Conservation (phyloP, 92 coral and sea anemone species). For the Epizoanthus illoricatus region DNA sequence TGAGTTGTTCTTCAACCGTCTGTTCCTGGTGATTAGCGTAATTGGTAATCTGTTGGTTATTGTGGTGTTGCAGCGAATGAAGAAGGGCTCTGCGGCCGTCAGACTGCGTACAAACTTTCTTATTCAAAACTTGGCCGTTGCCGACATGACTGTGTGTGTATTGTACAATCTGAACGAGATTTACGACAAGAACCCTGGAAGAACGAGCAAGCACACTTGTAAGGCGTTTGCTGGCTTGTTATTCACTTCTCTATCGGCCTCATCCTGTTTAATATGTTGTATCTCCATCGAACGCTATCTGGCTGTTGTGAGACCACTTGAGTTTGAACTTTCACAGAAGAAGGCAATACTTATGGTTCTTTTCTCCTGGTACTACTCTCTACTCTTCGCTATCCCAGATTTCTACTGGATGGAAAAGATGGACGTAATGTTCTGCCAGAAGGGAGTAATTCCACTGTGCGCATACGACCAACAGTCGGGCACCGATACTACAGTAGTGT, state of each 20-base stretch:
- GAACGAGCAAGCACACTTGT: conserved; percentile 58
- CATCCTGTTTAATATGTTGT: conserved; percentile 74
- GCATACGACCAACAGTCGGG: conserved; percentile 59
- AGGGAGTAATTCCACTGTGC: conserved; percentile 59
- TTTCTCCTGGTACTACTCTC: conserved; percentile 83
- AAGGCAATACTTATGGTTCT: conserved; percentile 66
- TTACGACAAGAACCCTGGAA: conserved; percentile 51
- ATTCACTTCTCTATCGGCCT: conserved; percentile 66
- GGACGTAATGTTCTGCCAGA: conserved; percentile 53
- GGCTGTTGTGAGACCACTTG: conserved; percentile 86
- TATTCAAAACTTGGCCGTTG: conserved; percentile 69
- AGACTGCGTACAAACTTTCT: conserved; percentile 67
- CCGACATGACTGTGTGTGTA: conserved; percentile 79
- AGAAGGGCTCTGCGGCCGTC: conserved; percentile 44
- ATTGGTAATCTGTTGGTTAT: conserved; percentile 76
- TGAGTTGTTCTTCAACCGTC: conserved; percentile 70
- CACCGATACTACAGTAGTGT: conserved; percentile 52
- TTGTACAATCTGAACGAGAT: conserved; percentile 76
- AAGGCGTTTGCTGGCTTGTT: conserved; percentile 69
- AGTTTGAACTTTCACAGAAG: conserved; percentile 60
- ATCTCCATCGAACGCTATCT: conserved; percentile 87
- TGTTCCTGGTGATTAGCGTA: conserved; percentile 64
- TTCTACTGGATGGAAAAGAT: conserved; percentile 66
- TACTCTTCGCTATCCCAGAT: conserved; percentile 71
- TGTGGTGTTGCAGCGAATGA: conserved; percentile 70